These are phyloP conservation scores for Rhizomys pruinosus DNA, from an alignment of 2,113 vertebrate species.

Conservation along the genomic window DNA sequence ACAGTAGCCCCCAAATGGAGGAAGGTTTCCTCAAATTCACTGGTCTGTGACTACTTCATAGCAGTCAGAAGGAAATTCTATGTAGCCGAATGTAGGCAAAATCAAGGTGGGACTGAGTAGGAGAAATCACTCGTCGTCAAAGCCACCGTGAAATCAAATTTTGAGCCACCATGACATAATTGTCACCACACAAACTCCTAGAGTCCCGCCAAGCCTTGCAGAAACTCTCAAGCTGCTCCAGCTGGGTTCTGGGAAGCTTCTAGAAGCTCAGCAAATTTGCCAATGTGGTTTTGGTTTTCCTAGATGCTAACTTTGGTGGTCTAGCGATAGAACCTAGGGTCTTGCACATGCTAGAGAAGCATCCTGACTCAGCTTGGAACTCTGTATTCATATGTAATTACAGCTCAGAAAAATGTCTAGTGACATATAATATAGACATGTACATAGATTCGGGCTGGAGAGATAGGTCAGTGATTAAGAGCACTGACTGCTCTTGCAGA, in stretches of 20 bases:
- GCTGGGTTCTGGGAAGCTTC: not conserved
- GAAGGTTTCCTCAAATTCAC: not conserved
- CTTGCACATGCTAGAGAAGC: not conserved
- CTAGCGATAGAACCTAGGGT: not conserved
- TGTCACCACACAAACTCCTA: not conserved
- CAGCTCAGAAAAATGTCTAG: not conserved
- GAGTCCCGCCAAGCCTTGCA: not conserved
- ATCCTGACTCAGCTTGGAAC: not conserved
- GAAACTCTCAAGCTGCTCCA: not conserved
- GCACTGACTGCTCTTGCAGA: too few species aligned
- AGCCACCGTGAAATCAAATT: not conserved
- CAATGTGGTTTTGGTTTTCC: not conserved
- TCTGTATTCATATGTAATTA: too few species aligned
- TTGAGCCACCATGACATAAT: not conserved
- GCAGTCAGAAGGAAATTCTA: not conserved
- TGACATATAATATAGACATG: too few species aligned
- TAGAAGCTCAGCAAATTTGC: not conserved
- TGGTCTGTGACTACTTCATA: fast-evolving
- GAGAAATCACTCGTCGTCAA: not conserved
- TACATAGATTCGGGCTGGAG: not conserved
- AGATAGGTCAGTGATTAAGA: too few species aligned
- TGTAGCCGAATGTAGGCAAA: not conserved
- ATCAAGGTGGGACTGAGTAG: not conserved
- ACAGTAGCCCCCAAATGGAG: not conserved
- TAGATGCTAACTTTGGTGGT: not conserved